A percentile compares a stretch with the other conserved stretches of the same genome.
Conservation (phyloP, 2,113 vertebrate genomes). For the Bubo scandiacus region DNA sequence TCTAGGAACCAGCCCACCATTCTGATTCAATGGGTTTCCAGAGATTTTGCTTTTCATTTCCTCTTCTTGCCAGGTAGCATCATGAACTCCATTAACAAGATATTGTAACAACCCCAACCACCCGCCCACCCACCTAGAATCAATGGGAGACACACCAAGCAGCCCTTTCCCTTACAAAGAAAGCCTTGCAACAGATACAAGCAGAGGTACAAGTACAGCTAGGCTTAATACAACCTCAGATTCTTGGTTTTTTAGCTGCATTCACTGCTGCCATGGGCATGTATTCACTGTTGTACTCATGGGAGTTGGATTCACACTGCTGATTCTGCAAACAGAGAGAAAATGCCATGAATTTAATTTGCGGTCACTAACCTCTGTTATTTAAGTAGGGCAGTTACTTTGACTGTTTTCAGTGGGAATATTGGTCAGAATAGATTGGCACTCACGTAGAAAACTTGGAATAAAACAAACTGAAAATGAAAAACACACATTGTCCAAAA, state of each 20-base stretch:
- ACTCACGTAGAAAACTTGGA: not conserved
- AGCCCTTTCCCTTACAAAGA: not conserved
- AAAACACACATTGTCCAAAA: not conserved
- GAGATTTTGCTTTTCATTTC: not conserved
- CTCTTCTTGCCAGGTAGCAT: not conserved
- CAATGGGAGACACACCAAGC: not conserved
- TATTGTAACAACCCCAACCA: not conserved
- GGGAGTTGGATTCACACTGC: conserved; percentile 24
- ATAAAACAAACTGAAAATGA: conserved; percentile 3
- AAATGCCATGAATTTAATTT: conserved; percentile 5
- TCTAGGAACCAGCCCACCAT: not conserved
- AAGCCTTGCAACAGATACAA: not conserved
- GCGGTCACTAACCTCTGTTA: not conserved
- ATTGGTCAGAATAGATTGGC: not conserved
- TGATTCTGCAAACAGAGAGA: conserved; percentile 59
- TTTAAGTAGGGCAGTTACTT: not conserved
- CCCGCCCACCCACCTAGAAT: not conserved
- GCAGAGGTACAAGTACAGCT: not conserved
- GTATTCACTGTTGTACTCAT: conserved; percentile 78
- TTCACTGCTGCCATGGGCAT: conserved; percentile 83
- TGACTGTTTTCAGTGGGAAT: not conserved
- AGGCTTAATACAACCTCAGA: conserved; percentile 44
- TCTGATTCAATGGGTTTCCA: not conserved
- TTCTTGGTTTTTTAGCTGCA: conserved; percentile 56
- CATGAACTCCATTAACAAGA: not conserved